Base-by-base conservation (phyloP, 2,113 vertebrate genomes). In the Apteryx mantelli region DNA sequence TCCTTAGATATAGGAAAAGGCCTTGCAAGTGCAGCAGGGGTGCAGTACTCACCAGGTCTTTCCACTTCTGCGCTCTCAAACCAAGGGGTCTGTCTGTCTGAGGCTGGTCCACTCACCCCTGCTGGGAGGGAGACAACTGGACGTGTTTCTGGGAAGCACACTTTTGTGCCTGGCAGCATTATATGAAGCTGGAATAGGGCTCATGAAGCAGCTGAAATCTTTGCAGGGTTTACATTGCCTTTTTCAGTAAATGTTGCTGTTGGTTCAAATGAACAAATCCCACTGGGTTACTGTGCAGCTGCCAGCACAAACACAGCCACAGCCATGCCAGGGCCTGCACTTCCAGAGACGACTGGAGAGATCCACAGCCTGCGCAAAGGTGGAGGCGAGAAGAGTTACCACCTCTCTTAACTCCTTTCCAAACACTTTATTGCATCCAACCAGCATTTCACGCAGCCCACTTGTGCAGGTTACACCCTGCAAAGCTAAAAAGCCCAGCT, bases 101-200 rank as follows among this genome's bases (percentile, higher is more conserved):
- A 1, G 15, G 6, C 0, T 12, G 12, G 28, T 87, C 80, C 1
- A 4, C 53, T 26, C 6, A 1, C 7, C 44, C 48, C 22, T 4
- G 25, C 36, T 6, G 9, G 78, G 86, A 3, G 2, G 9, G 75
- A 82, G 61, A 79, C 22, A 4, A 80, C 66, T 4, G 75, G 58
- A 13, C 0, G 46, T 73, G 38, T 64, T 48, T 14, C 42, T 9
- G 87, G 77, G 9, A 58, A 2, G 42, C 2, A 3, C 8, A 3
- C 8, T 6, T 65, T 0, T 1, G 13, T 2, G 63, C 53, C 30
- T 34, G 75, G 84, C 65, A 11, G 36, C 1, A 17, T 5, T 1
- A 8, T 9, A 5, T 0, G 8, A 60, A 11, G n/a, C 44, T 77
- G 32, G 18, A 60, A 58, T 30, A 65, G 66, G n/a, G 38, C 65